Conservation (phyloP, 2,888 invertebrate genomes). For the Epinotia bilunana region DNA sequence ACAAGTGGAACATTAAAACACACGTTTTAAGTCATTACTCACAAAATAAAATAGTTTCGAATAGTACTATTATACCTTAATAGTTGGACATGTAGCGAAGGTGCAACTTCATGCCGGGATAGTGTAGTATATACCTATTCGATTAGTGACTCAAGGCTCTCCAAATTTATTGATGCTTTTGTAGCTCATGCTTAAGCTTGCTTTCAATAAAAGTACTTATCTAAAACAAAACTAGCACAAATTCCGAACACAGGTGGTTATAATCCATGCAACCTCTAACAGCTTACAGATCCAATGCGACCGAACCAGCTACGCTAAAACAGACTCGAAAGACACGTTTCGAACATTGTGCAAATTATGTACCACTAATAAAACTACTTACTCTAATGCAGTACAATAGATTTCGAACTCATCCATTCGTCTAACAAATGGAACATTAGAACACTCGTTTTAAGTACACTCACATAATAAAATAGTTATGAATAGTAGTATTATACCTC, state of each 20-base stretch:
- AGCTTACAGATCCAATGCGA: not conserved
- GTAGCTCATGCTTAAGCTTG: constrained; percentile 5
- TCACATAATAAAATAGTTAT: not conserved
- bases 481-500: constrained; percentile 2
- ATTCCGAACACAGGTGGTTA: no score
- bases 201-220: not conserved
- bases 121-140: not conserved
- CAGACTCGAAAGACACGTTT: constrained; percentile 5
- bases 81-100: not conserved
- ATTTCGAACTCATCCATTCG: constrained; percentile 6
- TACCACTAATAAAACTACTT: constrained; percentile 4
- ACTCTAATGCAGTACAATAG: no score
- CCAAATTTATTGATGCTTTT: not conserved
- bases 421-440: not conserved
- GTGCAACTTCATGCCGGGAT: constrained; percentile 13
- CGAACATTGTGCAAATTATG: not conserved
- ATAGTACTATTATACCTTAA: constrained; percentile 6
- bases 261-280: not conserved
- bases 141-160: not conserved
- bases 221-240: no score
- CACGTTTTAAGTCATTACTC: not conserved
- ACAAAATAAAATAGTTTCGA: not conserved
- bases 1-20: not conserved
- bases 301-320: not conserved
- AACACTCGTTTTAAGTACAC: not conserved